Evolutionary conservation across 2,888 invertebrate genomes (phyloP).

Genomic region (Heliconius ethilla): DNA sequence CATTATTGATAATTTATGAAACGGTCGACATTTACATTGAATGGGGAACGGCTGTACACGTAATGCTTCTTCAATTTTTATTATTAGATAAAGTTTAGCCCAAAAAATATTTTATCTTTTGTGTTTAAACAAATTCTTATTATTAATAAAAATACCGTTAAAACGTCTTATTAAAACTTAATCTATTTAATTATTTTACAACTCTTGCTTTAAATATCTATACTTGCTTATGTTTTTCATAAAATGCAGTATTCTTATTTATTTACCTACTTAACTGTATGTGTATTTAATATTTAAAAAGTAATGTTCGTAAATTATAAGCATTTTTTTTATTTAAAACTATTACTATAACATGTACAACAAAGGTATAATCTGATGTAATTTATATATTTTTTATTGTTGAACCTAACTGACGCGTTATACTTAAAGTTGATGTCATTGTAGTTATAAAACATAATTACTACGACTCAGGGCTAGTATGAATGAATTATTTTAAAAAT

Average conservation of each 20-base stretch:
- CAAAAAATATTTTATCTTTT: not conserved
- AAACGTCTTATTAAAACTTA: not conserved
- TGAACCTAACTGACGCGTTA: not conserved
- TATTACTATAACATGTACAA: not conserved
- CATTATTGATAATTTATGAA: slow-evolving; percentile 31
- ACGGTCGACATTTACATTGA: slow-evolving; percentile 58
- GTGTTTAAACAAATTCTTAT: not conserved
- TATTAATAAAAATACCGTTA: no score
- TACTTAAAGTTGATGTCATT: not conserved
- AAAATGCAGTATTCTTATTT: no score
- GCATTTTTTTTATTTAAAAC: not conserved
- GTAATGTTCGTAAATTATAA: no score
- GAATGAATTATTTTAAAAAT: not conserved
- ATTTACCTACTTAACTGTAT: no score
- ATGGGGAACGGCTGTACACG: slow-evolving; percentile 53
- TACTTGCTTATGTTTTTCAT: no score
- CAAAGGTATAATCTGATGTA: not conserved
- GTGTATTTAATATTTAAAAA: no score
- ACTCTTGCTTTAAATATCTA: not conserved
- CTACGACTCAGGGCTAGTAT: not conserved
- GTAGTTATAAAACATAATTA: slow-evolving; percentile 6
- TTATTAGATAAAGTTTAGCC: not conserved
- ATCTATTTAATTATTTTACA: not conserved
- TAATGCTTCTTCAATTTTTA: slow-evolving; percentile 35
- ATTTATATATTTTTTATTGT: not conserved